phyloP scores from a whole-genome alignment of 2,797 vertebrate genomes.

The Enteromius paludinosus region DNA sequence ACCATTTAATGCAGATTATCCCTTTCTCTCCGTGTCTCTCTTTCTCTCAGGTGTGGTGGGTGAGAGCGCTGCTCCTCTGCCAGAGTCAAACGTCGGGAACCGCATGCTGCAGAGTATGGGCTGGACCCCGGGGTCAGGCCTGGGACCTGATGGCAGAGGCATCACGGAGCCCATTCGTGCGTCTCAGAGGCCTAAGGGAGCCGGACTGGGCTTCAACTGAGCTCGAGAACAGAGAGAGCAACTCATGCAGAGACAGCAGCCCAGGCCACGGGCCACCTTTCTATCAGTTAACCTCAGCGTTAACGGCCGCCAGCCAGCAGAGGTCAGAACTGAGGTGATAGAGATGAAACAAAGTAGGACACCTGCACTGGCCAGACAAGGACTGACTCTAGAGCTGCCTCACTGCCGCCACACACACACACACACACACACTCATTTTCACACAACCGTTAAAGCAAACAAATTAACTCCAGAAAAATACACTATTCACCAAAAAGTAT shows the following conservation, averaged over 20 bases:
- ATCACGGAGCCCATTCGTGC: slow-evolving; percentile 91
- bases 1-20: slow-evolving; percentile 65
- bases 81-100: slow-evolving; percentile 91
- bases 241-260: neutral
- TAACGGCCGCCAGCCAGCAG: slow-evolving; percentile 7
- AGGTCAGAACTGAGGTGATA: slow-evolving; percentile 37
- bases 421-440: slow-evolving; percentile 1
- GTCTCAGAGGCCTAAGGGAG: slow-evolving; percentile 84
- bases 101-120: slow-evolving; percentile 97
- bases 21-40: slow-evolving; percentile 42
- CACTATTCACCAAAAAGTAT: neutral
- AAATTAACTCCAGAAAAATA: neutral
- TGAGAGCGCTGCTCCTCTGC: slow-evolving; percentile 85
- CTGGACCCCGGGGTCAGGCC: slow-evolving; percentile 90
- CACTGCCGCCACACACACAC: slow-evolving; percentile 20
- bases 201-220: slow-evolving; percentile 82
- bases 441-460: neutral
- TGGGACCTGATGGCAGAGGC: slow-evolving; percentile 92
- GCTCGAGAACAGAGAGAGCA: neutral
- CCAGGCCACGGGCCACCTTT: neutral
- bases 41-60: slow-evolving; percentile 82
- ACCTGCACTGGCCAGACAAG: neutral
- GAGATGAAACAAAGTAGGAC: neutral
- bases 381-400: slow-evolving; percentile 18
- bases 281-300: neutral